phyloP scores from a whole-genome alignment of 2,797 vertebrate species.

The Argya squamiceps region DNA sequence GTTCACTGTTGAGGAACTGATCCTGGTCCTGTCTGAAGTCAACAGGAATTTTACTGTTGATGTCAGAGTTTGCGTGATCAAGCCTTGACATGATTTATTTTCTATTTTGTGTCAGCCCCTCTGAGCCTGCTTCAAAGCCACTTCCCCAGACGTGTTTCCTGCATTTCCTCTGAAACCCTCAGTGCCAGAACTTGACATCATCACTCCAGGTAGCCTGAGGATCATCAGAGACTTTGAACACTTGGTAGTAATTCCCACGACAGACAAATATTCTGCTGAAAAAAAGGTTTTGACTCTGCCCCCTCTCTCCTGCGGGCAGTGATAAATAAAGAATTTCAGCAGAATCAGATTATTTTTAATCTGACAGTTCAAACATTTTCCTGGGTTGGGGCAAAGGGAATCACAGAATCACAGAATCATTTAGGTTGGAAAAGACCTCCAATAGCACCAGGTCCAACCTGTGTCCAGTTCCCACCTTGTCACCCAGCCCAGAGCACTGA shows the following conservation, averaged over 20 bases:
- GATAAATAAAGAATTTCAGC: not conserved
- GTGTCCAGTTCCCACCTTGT: not conserved
- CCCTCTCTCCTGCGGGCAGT: not conserved
- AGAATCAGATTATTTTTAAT: not conserved
- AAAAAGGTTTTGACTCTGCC: not conserved
- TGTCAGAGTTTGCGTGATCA: not conserved
- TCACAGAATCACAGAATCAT: not conserved
- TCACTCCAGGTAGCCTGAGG: constrained; percentile 1
- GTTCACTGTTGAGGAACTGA: not conserved
- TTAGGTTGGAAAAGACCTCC: not conserved
- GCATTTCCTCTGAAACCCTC: not conserved
- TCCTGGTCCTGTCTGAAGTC: not conserved
- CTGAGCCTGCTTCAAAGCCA: not conserved
- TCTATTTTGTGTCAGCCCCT: not conserved
- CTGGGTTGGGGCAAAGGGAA: not conserved
- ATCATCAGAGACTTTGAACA: constrained; percentile 7
- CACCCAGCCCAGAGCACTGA: not conserved
- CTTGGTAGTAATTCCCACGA: constrained; percentile 28
- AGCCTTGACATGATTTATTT: not conserved
- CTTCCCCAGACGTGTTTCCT: not conserved
- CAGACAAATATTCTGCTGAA: constrained; percentile 14
- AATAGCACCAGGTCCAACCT: fast-evolving
- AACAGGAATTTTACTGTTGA: not conserved
- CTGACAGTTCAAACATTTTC: not conserved
- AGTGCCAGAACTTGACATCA: constrained; percentile 14